phyloP scores from a whole-genome alignment of 2,888 invertebrate genomes.

The Drosophila flavopinicola region DNA sequence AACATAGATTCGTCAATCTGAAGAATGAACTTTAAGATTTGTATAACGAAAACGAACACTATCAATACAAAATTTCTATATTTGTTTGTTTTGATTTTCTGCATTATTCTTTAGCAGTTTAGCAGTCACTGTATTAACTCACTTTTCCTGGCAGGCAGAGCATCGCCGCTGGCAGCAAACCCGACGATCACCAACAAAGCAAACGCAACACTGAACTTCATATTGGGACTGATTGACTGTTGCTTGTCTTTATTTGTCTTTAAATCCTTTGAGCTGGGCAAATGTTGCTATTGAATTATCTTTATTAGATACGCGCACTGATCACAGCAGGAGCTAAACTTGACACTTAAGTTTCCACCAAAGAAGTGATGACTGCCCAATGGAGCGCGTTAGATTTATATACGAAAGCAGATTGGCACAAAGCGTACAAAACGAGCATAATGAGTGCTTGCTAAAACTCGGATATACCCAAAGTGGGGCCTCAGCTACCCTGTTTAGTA shows the following conservation, averaged over 20 bases:
- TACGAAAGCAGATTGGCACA: constrained; percentile 77
- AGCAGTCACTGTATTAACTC: constrained; percentile 53
- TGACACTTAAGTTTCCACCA: constrained; percentile 85
- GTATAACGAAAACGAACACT: neutral
- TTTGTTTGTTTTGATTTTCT: neutral
- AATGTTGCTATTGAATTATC: constrained; percentile 9
- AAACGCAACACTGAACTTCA: constrained; percentile 78
- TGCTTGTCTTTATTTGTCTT: constrained; percentile 18
- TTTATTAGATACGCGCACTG: constrained; percentile 60
- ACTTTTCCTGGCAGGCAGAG: constrained; percentile 81
- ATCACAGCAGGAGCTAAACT: constrained; percentile 84
- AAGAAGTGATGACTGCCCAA: constrained; percentile 83
- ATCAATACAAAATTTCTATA: neutral
- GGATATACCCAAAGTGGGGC: constrained; percentile 71
- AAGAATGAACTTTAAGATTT: neutral
- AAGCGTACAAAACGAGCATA: constrained; percentile 62
- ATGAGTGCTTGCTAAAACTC: constrained; percentile 65
- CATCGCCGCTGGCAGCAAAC: constrained; percentile 74
- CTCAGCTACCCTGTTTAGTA: constrained; percentile 67
- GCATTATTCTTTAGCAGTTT: constrained; percentile 9
- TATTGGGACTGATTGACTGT: constrained; percentile 41
- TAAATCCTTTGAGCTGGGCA: constrained; percentile 46
- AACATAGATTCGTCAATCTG: too few relatives aligned
- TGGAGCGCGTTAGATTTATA: constrained; percentile 84
- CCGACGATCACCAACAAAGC: constrained; percentile 77